Conservation (phyloP, 2,888 invertebrate species). For the Hymenopus coronatus region DNA sequence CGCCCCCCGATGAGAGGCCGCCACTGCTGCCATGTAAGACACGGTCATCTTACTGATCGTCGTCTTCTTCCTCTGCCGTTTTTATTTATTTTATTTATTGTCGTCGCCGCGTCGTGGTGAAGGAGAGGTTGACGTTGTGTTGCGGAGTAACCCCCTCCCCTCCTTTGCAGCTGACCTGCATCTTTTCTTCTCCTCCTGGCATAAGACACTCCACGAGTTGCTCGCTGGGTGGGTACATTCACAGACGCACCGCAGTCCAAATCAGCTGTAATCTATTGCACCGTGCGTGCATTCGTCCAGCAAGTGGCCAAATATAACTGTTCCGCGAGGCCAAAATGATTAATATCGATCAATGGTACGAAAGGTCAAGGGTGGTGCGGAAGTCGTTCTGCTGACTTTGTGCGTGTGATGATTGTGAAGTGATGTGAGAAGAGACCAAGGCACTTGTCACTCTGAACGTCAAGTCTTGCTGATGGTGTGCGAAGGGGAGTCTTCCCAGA, state of each 20-base stretch:
- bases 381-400: not conserved
- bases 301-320: not conserved
- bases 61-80: not conserved
- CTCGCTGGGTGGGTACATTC: not conserved
- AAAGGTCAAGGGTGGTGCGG: not conserved
- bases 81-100: not conserved
- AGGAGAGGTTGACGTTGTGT: not conserved
- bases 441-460: not conserved
- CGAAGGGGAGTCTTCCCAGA: not conserved
- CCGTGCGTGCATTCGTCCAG: not conserved
- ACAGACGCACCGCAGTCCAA: not conserved
- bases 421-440: not conserved
- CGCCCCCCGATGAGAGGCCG: not conserved
- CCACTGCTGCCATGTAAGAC: not conserved
- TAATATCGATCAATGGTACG: not conserved
- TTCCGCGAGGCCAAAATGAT: not conserved
- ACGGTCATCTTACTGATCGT: not conserved
- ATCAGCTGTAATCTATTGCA: not conserved
- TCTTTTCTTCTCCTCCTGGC: not conserved
- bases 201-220: not conserved
- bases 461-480: not conserved
- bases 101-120: not conserved
- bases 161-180: not conserved
- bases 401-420: not conserved
- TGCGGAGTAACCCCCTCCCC: not conserved